Base-by-base conservation (phyloP, 2,888 invertebrate genomes). In the Drosophila anomelani region DNA sequence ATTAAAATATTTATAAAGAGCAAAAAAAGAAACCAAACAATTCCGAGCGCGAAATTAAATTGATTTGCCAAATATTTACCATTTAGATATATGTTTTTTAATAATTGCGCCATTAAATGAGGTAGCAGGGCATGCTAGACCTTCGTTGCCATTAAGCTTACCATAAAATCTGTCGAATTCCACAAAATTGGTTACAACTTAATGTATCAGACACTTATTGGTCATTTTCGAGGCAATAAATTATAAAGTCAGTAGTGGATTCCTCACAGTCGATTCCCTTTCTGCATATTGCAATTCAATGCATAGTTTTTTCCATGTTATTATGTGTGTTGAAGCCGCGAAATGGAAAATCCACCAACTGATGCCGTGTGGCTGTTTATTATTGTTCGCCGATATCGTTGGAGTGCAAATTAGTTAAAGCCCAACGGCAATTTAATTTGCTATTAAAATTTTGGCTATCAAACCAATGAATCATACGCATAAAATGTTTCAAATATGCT, bases 1-100 rank as follows among this genome's bases (percentile, higher is more conserved):
- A 78, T 84, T 80, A 70, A 72, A 84, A 84, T 75, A 64, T 75
- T 64, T 69, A 39, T 46, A 36, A 34, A 8, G 17, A 41, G 5
- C 10, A 41, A 41, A 3, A 41, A 4, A 39, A 39, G 1, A 36
- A 26, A 62, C 36, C 23, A 43, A 63, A 71, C 49, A 49, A 53
- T 41, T 59, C 32, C 38, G 15, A 66, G 32, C 55, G 26, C 51
- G 2, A 68, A 79, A 77, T 77, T 56, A 49, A 70, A 67, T 66
- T 20, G 41, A 15, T 56, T 67, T 59, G 39, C 44, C 47, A 26
- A 55, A 74, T 60, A 67, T 71, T 26, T 72, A 56, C 59, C 49
- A 66, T 58, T 38, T 54, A 43, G 51, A 63, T 55, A 60, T 26
- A 36, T 46, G 23, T 57, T 57, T 47, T 41, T 58, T 23, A 39